phyloP scores from a whole-genome alignment of 2,888 invertebrate genomes.

The Cremastinae sp. region DNA sequence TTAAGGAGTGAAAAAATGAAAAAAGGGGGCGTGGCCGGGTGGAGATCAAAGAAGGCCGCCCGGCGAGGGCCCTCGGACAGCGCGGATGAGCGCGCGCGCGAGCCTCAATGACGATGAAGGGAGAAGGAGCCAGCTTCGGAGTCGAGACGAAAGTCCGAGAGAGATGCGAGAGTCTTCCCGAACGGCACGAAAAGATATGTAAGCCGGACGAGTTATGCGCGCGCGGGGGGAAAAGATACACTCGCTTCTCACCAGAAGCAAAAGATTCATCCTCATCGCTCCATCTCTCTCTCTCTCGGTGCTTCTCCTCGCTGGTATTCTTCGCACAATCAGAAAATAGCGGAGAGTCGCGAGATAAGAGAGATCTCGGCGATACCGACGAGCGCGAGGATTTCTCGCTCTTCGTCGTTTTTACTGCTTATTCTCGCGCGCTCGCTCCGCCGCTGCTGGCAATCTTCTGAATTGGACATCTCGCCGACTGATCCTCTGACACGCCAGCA shows the following conservation, averaged over 20 bases:
- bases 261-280: neutral
- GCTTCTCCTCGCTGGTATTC: neutral
- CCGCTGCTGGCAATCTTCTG: slow-evolving; percentile 12
- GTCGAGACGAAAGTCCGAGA: slow-evolving; percentile 43
- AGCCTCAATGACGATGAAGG: slow-evolving; percentile 43
- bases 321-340: neutral
- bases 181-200: slow-evolving; percentile 56
- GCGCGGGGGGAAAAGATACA: too few species aligned
- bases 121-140: slow-evolving; percentile 45
- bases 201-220: slow-evolving; percentile 23
- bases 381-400: neutral
- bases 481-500: slow-evolving; percentile 14
- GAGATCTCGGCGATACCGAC: too few species aligned
- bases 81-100: slow-evolving; percentile 46
- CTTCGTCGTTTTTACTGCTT: too few species aligned
- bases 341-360: too few species aligned
- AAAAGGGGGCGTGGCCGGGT: slow-evolving; percentile 79
- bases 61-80: slow-evolving; percentile 44
- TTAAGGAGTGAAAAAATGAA: slow-evolving; percentile 80
- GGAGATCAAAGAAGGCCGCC: slow-evolving; percentile 79
- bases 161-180: slow-evolving; percentile 40
- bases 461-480: slow-evolving; percentile 17
- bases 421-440: neutral
- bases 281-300: neutral
- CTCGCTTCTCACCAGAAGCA: slow-evolving; percentile 16